phyloP scores from a whole-genome alignment of 2,888 invertebrate species.

The Lasioglossum oenotherae region DNA sequence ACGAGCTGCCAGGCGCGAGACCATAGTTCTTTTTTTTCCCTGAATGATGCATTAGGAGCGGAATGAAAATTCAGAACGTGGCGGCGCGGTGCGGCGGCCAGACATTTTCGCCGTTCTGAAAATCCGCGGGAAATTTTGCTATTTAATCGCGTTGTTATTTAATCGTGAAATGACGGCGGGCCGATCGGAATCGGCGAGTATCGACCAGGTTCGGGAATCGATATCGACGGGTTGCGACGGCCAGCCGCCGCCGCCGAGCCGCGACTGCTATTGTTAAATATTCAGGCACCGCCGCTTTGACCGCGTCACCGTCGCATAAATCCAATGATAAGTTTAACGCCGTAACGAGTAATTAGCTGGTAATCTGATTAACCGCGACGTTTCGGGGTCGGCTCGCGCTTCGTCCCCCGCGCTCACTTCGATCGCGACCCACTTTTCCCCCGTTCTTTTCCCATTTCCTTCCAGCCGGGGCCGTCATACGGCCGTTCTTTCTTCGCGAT shows the following conservation, averaged over 20 bases:
- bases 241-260: neutral
- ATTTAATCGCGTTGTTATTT: constrained; percentile 18
- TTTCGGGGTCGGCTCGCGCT: constrained; percentile 50
- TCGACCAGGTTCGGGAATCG: constrained; percentile 19
- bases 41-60: neutral
- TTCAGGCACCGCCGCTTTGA: constrained; percentile 35
- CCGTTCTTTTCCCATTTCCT: neutral
- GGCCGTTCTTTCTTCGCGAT: constrained; percentile 7
- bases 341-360: constrained; percentile 55
- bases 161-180: neutral
- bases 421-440: constrained; percentile 40
- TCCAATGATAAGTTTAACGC: constrained; percentile 60
- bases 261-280: constrained; percentile 39
- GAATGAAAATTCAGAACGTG: constrained; percentile 2
- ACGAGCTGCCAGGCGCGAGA: neutral
- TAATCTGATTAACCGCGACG: constrained; percentile 55
- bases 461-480: neutral
- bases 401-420: constrained; percentile 5
- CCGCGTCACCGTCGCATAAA: constrained; percentile 38
- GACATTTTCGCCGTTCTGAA: neutral
- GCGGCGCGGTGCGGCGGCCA: neutral
- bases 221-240: constrained; percentile 15
- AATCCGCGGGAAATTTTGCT: constrained; percentile 17
- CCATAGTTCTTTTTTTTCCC: neutral
- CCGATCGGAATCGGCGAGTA: neutral